Percentiles rank a stretch among this genome's conserved stretches.
Conservation (phyloP, 2,113 vertebrate genomes). For the Hippopotamus amphibius region DNA sequence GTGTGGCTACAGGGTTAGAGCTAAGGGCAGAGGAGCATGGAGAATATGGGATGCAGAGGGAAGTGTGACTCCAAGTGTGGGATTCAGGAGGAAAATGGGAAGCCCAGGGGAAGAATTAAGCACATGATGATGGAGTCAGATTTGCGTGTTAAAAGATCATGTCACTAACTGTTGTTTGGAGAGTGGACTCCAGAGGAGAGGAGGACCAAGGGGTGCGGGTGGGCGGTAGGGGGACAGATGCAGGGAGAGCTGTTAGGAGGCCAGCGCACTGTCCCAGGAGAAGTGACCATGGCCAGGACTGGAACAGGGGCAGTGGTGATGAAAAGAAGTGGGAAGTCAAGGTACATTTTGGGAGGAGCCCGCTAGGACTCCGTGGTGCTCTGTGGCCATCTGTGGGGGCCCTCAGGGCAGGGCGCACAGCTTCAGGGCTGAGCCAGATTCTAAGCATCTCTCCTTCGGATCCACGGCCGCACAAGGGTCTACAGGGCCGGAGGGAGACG, state of each 20-base stretch:
- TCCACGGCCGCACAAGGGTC: rapidly evolving
- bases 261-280: neutral
- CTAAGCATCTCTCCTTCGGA: neutral
- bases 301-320: neutral
- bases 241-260: neutral
- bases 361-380: neutral
- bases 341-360: neutral
- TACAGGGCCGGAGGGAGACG: neutral
- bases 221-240: neutral
- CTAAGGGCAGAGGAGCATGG: rapidly evolving
- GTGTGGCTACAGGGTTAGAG: neutral
- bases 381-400: rapidly evolving
- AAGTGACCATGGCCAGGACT: neutral
- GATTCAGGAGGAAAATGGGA: neutral
- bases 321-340: neutral
- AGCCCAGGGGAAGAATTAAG: neutral
- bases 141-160: neutral
- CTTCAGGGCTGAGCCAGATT: neutral
- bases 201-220: neutral
- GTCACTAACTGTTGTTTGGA: neutral
- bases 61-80: too few species aligned
- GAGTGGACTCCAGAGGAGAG: neutral
- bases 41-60: neutral
- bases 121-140: neutral
- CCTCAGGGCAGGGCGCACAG: neutral